Evolutionary conservation across 2,113 vertebrate genomes (phyloP).

Genomic region (Pyrgilauda ruficollis): DNA sequence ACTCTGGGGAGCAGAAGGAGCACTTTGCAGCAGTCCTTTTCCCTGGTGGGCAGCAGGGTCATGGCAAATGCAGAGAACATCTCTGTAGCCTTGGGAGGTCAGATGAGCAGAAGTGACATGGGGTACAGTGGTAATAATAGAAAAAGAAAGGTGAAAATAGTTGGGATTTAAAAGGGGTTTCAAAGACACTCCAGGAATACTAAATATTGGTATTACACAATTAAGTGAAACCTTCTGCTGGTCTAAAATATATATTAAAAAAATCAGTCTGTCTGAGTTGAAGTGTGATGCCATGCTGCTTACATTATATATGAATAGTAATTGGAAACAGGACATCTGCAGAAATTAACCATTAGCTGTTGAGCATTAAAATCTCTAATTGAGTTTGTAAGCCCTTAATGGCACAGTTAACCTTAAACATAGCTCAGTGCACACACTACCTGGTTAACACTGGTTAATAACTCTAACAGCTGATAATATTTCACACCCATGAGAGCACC

Average conservation of each 20-base stretch:
- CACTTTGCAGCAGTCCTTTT: not conserved
- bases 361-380: slow-evolving; percentile 65
- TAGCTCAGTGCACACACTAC: not conserved
- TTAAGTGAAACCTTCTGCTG: slow-evolving; percentile 44
- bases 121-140: not conserved
- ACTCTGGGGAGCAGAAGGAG: not conserved
- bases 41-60: fast-evolving
- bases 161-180: not conserved
- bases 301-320: slow-evolving; percentile 51
- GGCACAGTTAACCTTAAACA: slow-evolving; percentile 47
- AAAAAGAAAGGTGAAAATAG: slow-evolving; percentile 36
- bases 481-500: slow-evolving; percentile 58
- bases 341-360: slow-evolving; percentile 56
- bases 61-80: fast-evolving
- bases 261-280: not conserved
- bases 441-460: slow-evolving; percentile 62
- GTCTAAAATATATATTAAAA: slow-evolving; percentile 3
- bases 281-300: slow-evolving; percentile 60
- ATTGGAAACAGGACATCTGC: slow-evolving; percentile 64
- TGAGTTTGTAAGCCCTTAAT: slow-evolving; percentile 65
- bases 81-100: not conserved
- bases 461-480: slow-evolving; percentile 61
- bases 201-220: not conserved
- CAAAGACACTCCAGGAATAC: slow-evolving; percentile 27
- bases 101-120: not conserved